phyloP scores from a whole-genome alignment of 1,140 invertebrate genomes.

The Kradibia gibbosae region DNA sequence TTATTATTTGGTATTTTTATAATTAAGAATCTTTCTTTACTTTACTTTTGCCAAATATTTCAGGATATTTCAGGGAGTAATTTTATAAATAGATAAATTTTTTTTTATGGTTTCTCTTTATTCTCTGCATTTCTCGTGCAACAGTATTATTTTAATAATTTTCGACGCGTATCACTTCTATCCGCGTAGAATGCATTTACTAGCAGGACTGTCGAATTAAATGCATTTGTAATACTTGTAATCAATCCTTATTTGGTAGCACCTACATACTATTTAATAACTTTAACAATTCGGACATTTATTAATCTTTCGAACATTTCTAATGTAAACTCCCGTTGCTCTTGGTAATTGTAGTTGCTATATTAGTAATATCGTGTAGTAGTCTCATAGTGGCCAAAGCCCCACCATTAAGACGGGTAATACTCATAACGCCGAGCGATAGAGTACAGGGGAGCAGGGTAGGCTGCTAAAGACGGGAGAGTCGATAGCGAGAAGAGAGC shows the following conservation, averaged over 20 bases:
- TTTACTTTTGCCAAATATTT: too few species aligned
- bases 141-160: too few species aligned
- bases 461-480: not conserved
- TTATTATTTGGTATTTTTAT: not conserved
- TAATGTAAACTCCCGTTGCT: conserved; percentile 58
- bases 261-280: conserved; percentile 50
- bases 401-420: not conserved
- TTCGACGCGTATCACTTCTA: too few species aligned
- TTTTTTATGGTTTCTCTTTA: too few species aligned
- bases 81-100: too few species aligned
- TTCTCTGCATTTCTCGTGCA: too few species aligned
- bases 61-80: too few species aligned
- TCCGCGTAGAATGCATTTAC: too few species aligned
- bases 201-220: too few species aligned
- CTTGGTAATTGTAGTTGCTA: not conserved
- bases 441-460: not conserved
- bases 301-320: conserved; percentile 69
- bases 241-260: not conserved
- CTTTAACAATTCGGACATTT: conserved; percentile 68
- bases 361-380: too few species aligned
- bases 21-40: too few species aligned
- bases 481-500: not conserved
- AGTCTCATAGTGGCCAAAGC: not conserved
- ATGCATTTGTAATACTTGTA: too few species aligned
- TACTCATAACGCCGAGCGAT: not conserved